Conservation (phyloP, 2,113 vertebrate genomes). For the Sprattus sprattus region DNA sequence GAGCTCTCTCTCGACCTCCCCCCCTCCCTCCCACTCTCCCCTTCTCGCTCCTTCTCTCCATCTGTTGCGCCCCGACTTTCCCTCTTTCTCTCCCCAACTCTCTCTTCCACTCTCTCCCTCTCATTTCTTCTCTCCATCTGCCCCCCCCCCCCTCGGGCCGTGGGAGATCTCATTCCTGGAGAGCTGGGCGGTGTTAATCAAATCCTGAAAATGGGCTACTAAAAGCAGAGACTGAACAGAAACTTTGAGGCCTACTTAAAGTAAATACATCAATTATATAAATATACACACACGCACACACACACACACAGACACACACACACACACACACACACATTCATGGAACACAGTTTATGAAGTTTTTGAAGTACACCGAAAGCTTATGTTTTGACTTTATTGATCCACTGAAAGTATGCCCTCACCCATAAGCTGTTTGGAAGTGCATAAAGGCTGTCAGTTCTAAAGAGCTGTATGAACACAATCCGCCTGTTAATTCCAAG, state of each 20-base stretch:
- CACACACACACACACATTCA: background rate
- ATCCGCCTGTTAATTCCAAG: background rate
- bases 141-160: too few relatives aligned
- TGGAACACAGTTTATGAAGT: background rate
- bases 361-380: background rate
- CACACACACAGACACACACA: too few relatives aligned
- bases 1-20: background rate
- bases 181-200: background rate
- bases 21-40: background rate
- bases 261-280: background rate
- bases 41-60: background rate
- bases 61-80: background rate
- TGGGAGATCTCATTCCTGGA: background rate
- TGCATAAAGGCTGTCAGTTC: background rate
- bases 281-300: background rate
- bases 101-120: background rate
- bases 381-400: background rate
- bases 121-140: too few relatives aligned
- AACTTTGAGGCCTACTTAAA: too few relatives aligned
- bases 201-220: background rate
- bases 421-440: background rate
- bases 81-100: background rate
- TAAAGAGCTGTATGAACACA: background rate
- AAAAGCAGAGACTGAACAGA: background rate
- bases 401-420: background rate